Base-by-base conservation (phyloP, 2,888 invertebrate genomes). In the Agapetus fuscipes region DNA sequence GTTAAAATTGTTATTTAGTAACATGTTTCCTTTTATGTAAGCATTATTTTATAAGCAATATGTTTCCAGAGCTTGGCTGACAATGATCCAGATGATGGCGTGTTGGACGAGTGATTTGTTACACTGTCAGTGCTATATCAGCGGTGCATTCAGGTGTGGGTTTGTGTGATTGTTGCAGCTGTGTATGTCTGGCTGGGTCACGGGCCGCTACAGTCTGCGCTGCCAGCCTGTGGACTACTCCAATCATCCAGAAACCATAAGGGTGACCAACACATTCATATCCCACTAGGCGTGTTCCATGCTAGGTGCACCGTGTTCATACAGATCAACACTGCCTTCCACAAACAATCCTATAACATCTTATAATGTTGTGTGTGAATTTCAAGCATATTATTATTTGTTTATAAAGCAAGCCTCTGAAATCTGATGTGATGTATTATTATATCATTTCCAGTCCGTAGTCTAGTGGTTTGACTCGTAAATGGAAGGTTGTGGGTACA, bases 221-320 rank as follows among this genome's bases (percentile, higher is more conserved):
- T 95, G 94, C 78, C 90, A 95, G 74, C 93, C 93, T 58, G 93
- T 94, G 66, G 90, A 94, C 78, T 88, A 91, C 78, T 85, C 88
- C 64, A 83, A 83, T 71, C 80, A 82, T 73, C 85, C 89, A 62
- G 80, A 82, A 74, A 87, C 91, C 58, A 71, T 91, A 69, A 80
- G 89, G 81, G 94, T 94, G 82, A 80, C 9, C n/a, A n/a, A n/a
- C n/a, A n/a, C n/a, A n/a, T 43, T 38, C 15, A 25, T 31, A 31
- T 38, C 31, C 26, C 32, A 38, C n/a, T 27, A 32, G 25, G 28
- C 4, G 20, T 6, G 20, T 4, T 6, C 20, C 9, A 9, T 20
- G 20, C 20, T 20, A 6, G 20, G 9, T 20, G 20, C 20, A 20
- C 4, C 20, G 5, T 20, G 20, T 9, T 6, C 9, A 6, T 20